Evolutionary conservation across 2,797 vertebrate species (phyloP), one percentile per base, ranked within the genome.

Genomic region (Notolepis coatsorum): DNA sequence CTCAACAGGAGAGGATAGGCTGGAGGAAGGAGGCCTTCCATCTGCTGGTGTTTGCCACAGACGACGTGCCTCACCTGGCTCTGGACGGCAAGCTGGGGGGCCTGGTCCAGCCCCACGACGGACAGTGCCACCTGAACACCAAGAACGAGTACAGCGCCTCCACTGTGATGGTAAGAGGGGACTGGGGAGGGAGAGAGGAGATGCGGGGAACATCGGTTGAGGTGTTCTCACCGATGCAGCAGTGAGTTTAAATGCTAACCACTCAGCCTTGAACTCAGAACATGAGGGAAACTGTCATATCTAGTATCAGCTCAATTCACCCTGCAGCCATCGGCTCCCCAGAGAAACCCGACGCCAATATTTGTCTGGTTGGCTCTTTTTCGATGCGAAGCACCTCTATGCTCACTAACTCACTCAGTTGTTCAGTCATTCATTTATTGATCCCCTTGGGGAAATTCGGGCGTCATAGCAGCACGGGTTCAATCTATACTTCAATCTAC

Each of bases 21-120:
- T 99, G 97, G 97, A 94, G 97, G 35, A 98, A 98, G 71, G 97
- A 97, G 55, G 97, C 97, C 0, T 94, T 94, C 62, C 97, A 99
- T 72, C 86, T 99, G 76, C 90, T 99, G 88, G 96, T 99, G 48
- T 98, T 99, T 63, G 94, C 97, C 2, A 97, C 97, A 0, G 97
- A 98, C 0, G 97, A 98, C 0, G 95, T 97, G 3, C 97, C 96
- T 8, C 97, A 99, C 83, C 93, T 99, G 0, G 97, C 97, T 2
- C 89, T 99, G 88, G 97, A 99, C 4, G 97, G 97, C 27, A 93
- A 95, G 65, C 91, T 99, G 35, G 97, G 94, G 0, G 97, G 97
- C 1, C 90, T 99, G 17, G 96, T 99, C 27, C 93, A 96, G 76
- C 97, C 97, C 0, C 96, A 99, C 0, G 97, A 99, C 0, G 97